Evolutionary conservation across 1,140 invertebrate species (phyloP), one percentile per base, ranked within the genome.

Genomic region (Holotrichia oblita): DNA sequence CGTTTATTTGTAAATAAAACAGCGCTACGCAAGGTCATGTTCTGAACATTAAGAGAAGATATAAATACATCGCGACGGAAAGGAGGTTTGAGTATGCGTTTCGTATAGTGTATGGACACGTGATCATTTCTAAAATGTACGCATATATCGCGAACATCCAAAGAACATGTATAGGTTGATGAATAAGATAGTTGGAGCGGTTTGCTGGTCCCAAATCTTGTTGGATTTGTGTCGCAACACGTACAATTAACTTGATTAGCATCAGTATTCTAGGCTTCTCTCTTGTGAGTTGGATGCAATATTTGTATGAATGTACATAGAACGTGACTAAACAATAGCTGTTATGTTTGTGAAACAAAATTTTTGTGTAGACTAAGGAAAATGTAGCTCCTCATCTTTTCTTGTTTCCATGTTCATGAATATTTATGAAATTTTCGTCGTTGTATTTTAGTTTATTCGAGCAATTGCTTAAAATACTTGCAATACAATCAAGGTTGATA

Each of bases 1-100:
- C 14, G 48, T 55, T 55, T 55, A 55, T 55, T 55, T 55, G 48
- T 55, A 55, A 55, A 55, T 55, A 55, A 55, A 55, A 17, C 48
- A n/a, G 48, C 48, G 48, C 48, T 55, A 17, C 48, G 48, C 48
- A 55, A 55, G 48, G 48, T 55, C 48, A 55, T 55, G 14, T 55
- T 55, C 48, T 14, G 48, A 55, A 55, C 48, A 55, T 55, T 55
- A 55, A 55, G 48, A 55, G 48, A 55, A 17, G 48, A n/a, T 55
- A 34, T 34, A 55, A 55, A 55, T 55, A 55, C 17, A 55, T 55
- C 48, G 27, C 27, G n/a, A 55, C 48, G 48, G 48, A 55, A 55
- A 55, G 48, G 14, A 55, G 48, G n/a, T 17, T 34, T 17, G 48
- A 55, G 12, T 55, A 17, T 55, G 14, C 48, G 48, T 55, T 55